These are phyloP conservation scores for Frankliniella fusca DNA, from an alignment of 2,888 invertebrate genomes.

Conservation along the genomic window DNA sequence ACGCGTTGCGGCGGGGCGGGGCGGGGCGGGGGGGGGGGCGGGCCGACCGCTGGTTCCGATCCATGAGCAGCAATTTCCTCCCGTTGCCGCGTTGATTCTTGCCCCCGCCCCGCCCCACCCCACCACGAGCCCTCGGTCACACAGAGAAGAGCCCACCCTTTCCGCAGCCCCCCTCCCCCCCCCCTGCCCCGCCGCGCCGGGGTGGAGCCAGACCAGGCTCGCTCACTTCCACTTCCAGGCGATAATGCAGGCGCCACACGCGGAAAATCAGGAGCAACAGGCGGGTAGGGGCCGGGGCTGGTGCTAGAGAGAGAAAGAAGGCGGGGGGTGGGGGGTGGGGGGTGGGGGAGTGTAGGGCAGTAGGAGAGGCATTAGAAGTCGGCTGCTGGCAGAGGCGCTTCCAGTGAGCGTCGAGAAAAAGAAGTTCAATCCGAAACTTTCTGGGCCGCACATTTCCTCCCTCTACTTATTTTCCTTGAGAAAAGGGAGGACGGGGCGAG, in stretches of 20 bases:
- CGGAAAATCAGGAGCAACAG: slow-evolving; percentile 23
- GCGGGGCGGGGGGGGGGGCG: neutral
- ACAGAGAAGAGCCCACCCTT: neutral
- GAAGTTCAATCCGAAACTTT: no score
- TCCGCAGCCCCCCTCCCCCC: neutral
- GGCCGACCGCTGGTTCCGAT: neutral
- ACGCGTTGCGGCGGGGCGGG: neutral
- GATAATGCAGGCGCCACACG: slow-evolving; percentile 12
- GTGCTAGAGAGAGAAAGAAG: neutral
- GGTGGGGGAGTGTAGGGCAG: no score
- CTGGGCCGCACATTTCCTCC: no score
- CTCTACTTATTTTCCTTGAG: no score
- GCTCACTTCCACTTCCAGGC: neutral
- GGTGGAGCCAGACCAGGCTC: no score
- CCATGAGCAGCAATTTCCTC: slow-evolving; percentile 20
- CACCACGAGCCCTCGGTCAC: neutral
- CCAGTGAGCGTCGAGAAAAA: no score
- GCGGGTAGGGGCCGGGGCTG: neutral
- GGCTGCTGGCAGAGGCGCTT: no score
- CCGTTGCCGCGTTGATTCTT: neutral
- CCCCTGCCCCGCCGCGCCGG: neutral
- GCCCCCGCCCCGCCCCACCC: neutral
- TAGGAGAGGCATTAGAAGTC: no score
- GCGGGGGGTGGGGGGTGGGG: no score
- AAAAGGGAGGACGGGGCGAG: no score